Evolutionary conservation across 1,140 invertebrate genomes (phyloP).

Genomic region (Oreohelix idahoensis): DNA sequence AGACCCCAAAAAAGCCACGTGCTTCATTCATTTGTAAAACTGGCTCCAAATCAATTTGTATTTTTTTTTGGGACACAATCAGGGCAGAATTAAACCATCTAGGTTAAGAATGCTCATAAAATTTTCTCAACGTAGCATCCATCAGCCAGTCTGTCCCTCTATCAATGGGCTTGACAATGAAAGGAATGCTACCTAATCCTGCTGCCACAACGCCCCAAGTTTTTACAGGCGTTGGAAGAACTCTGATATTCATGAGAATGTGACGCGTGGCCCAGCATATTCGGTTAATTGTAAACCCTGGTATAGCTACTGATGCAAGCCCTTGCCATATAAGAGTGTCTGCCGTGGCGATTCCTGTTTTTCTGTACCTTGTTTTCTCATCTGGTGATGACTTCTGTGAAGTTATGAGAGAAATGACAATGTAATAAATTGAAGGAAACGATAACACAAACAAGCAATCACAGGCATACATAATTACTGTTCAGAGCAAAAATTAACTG

Average conservation of each 20-base stretch:
- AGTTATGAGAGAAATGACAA: no score
- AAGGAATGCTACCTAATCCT: constrained; percentile 88
- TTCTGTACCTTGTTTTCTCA: constrained; percentile 34
- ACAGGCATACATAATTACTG: no score
- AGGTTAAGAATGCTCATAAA: constrained; percentile 41
- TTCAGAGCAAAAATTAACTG: no score
- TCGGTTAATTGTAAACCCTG: constrained; percentile 93
- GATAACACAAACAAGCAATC: no score
- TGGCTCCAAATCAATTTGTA: no score
- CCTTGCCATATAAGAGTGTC: constrained; percentile 95
- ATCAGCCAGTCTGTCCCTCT: constrained; percentile 83
- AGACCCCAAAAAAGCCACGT: no score
- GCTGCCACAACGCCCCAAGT: constrained; percentile 83
- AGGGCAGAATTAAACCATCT: no score
- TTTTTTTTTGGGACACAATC: no score
- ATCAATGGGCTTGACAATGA: constrained; percentile 95
- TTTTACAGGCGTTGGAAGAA: constrained; percentile 74
- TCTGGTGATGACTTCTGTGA: not conserved
- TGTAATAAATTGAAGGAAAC: no score
- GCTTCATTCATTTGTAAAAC: no score
- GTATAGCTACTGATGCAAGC: constrained; percentile 91
- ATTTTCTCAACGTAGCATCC: constrained; percentile 79
- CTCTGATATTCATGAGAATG: constrained; percentile 75
- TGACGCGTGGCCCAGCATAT: constrained; percentile 80
- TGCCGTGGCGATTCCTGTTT: constrained; percentile 75